Evolutionary conservation across 2,797 vertebrate genomes (phyloP).

Genomic region (Morelia viridis): DNA sequence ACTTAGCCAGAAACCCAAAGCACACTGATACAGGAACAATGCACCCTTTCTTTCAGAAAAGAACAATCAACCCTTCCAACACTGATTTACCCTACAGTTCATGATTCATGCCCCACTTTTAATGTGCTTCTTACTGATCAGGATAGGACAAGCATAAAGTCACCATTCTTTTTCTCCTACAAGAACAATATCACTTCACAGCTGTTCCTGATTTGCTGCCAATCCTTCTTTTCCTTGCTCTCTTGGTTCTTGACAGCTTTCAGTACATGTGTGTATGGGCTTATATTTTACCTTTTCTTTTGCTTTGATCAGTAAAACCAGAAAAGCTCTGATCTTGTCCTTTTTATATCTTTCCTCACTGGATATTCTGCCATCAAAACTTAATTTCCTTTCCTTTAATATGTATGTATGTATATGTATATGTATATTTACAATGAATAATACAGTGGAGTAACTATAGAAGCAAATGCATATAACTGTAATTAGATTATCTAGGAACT

Average conservation of each 20-base stretch:
- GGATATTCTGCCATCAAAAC: not conserved
- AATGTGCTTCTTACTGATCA: not conserved
- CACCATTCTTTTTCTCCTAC: too few relatives aligned
- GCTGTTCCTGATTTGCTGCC: not conserved
- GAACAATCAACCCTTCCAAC: not conserved
- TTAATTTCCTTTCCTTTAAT: not conserved
- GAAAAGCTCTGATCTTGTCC: not conserved
- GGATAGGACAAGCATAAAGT: not conserved
- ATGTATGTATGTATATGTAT: too few relatives aligned
- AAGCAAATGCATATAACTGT: not conserved
- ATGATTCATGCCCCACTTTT: not conserved
- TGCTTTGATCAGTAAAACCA: not conserved
- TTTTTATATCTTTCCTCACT: not conserved
- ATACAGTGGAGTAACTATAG: not conserved
- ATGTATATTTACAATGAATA: not conserved
- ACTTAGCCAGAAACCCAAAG: not conserved
- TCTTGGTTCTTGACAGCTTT: not conserved
- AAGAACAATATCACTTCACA: not conserved
- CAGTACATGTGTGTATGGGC: not conserved
- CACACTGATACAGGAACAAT: not conserved
- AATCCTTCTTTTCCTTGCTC: not conserved
- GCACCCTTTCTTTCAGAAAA: not conserved
- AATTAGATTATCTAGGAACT: not conserved
- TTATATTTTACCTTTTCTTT: not conserved
- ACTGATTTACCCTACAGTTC: not conserved